Base-by-base conservation (phyloP, 1,140 invertebrate species). In the Aphaenogaster ashmeadi region DNA sequence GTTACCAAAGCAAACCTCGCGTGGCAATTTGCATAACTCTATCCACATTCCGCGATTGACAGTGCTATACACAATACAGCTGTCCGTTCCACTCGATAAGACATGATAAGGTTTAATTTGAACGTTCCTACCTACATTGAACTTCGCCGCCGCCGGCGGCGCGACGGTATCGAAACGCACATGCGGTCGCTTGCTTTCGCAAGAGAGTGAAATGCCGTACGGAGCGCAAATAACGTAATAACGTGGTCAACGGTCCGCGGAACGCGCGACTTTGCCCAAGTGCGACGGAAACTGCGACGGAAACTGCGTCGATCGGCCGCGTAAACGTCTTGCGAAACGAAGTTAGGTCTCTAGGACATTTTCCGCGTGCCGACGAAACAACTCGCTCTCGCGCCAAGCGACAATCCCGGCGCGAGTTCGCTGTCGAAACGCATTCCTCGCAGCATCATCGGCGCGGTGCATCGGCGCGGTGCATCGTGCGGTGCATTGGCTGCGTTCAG, bases 51-150 rank as follows among this genome's bases (percentile, higher is more conserved):
- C 21, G 52, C 64, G 18, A 56, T 71, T 67, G 78, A 56, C 50
- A 13, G 52, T n/a, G 6, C 6, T 7, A 36, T 21, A n/a, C 33
- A 80, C 67, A 54, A 56, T 54, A 52, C 74, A 15, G 33, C 27
- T 3, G 56, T 56, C 15, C 52, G 79, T 83, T 83, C 66, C 79
- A 52, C 67, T 58, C 79, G 27, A 83, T 58, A 44, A 66, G n/a
- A 71, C 11, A n/a, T 38, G 38, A 52, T 66, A 66, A 56, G 33
- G 41, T 83, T 83, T 44, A 72, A 74, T 74, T 72, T 21, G 66
- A 9, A n/a, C 27, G 67, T 83, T 74, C 11, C 47, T 79, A 38
- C n/a, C 52, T 78, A 54, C 62, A 83, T 83, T 72, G 80, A 83
- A 72, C 67, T 72, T 58, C 80, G 79, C 62, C 77, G 60, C 9